Evolutionary conservation across 1,140 invertebrate genomes (phyloP).

Genomic region (Drosophila lacertosa): DNA sequence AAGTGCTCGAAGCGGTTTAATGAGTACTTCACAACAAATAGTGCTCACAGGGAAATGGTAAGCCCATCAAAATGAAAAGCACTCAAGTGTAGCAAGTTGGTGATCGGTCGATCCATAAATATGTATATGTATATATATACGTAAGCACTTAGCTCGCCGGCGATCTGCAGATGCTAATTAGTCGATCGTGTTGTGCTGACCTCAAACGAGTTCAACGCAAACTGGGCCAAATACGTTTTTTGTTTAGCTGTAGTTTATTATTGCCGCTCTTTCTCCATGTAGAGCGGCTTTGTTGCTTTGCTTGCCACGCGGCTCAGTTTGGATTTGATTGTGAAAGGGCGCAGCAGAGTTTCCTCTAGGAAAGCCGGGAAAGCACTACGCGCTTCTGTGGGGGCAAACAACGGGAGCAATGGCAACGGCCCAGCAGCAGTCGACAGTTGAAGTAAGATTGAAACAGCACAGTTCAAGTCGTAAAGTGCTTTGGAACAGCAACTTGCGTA

Average conservation of each 20-base stretch:
- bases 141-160: slow-evolving; percentile 17
- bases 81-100: slow-evolving; percentile 13
- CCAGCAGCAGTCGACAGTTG: too few species aligned
- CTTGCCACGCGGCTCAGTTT: slow-evolving; percentile 14
- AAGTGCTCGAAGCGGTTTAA: neutral
- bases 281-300: neutral
- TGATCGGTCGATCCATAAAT: slow-evolving; percentile 9
- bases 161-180: slow-evolving; percentile 35
- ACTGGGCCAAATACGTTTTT: slow-evolving; percentile 14
- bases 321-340: slow-evolving; percentile 35
- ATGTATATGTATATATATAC: slow-evolving; percentile 5
- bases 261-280: slow-evolving; percentile 1
- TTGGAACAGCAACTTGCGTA: too few species aligned
- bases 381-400: too few species aligned
- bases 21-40: neutral
- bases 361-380: neutral
- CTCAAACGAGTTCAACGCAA: slow-evolving; percentile 24
- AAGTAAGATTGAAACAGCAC: slow-evolving; percentile 18
- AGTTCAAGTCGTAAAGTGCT: slow-evolving; percentile 34
- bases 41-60: neutral
- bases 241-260: neutral
- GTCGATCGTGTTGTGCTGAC: slow-evolving; percentile 15
- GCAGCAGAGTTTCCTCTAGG: neutral
- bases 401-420: too few species aligned
- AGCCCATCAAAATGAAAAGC: slow-evolving; percentile 9